A percentile compares a stretch with the other conserved stretches of the same genome.
These are phyloP conservation scores for Cantharis flavilabris DNA, from an alignment of 2,888 invertebrate genomes.

Conservation along the genomic window DNA sequence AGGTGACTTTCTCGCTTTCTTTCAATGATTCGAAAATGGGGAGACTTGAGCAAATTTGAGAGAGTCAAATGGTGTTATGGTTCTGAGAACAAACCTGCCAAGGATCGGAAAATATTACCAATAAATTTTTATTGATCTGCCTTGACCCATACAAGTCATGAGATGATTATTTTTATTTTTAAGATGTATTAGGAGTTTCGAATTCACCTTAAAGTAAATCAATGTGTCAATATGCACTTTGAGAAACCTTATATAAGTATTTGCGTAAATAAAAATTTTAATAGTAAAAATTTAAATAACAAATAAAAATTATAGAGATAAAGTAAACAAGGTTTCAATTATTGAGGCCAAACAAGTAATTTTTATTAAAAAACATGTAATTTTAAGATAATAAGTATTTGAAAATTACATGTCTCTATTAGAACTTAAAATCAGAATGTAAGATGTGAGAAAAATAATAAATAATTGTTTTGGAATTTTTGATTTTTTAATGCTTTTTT, in stretches of 20 bases:
- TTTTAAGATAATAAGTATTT: neutral
- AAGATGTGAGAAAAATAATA: neutral
- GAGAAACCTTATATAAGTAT: neutral
- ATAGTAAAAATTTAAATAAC: neutral
- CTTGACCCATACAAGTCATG: neutral
- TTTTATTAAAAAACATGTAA: neutral
- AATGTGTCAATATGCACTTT: neutral
- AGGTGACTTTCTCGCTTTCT: neutral
- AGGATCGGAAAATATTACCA: too few relatives aligned
- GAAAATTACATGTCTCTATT: neutral
- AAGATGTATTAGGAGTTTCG: neutral
- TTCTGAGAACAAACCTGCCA: too few relatives aligned
- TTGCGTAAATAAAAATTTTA: neutral
- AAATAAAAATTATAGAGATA: neutral
- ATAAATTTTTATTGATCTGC: neutral
- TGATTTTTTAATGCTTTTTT: too few relatives aligned
- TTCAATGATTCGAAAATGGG: neutral
- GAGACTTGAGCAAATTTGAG: too few relatives aligned
- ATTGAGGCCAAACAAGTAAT: neutral
- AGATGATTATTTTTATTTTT: neutral
- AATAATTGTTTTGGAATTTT: neutral
- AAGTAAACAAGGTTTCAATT: neutral
- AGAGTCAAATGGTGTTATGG: too few relatives aligned
- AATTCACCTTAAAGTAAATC: neutral
- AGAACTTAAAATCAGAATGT: neutral